Evolutionary conservation across 2,113 vertebrate species (phyloP).

Genomic region (Lonchura striata): DNA sequence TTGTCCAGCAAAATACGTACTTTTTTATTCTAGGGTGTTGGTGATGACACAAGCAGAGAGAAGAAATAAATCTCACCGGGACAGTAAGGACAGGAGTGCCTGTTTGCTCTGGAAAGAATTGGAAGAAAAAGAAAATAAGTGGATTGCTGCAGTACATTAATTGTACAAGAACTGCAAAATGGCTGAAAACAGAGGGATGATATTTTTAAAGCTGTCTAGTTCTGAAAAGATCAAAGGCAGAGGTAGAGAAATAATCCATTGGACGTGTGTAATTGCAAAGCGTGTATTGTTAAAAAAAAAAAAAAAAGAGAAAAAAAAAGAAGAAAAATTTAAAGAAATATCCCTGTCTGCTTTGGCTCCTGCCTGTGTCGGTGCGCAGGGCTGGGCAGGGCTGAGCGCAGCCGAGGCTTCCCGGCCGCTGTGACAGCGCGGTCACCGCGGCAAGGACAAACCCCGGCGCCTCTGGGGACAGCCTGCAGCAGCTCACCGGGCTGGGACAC

Average conservation of each 20-base stretch:
- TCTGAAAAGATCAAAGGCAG: constrained; percentile 18
- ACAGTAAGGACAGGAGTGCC: background rate
- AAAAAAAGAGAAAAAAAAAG: background rate
- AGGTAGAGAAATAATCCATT: background rate
- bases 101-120: background rate
- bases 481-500: background rate
- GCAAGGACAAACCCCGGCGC: rapidly evolving
- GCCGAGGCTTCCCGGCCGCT: no score
- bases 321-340: no score
- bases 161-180: constrained; percentile 43
- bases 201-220: background rate
- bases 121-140: background rate
- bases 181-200: constrained; percentile 19
- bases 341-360: background rate
- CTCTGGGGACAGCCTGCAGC: rapidly evolving
- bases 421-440: no score
- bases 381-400: no score
- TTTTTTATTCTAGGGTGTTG: background rate
- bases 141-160: background rate
- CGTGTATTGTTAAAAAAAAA: rapidly evolving
- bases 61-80: background rate
- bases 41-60: background rate
- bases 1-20: background rate
- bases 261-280: background rate
- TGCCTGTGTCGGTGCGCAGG: background rate